Evolutionary conservation across 2,113 vertebrate species (phyloP).

Genomic region (Oostethus manadensis): DNA sequence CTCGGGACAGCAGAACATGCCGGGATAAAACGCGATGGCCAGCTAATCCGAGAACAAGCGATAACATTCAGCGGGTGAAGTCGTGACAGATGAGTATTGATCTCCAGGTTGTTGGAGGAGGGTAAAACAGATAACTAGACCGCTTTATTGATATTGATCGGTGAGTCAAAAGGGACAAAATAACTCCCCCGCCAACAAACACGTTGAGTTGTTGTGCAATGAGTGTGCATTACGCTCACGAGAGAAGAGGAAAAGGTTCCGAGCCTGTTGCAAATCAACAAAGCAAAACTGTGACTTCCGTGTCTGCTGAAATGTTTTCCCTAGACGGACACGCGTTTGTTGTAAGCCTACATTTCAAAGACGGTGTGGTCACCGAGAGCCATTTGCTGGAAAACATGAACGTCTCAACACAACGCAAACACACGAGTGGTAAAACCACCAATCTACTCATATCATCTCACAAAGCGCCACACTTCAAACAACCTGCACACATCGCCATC

Average conservation of each 20-base stretch:
- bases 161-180: constrained; percentile 35
- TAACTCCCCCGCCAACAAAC: constrained; percentile 15
- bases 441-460: background rate
- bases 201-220: constrained; percentile 14
- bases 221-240: constrained; percentile 17
- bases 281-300: background rate
- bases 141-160: constrained; percentile 61
- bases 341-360: background rate
- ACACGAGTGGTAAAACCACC: background rate
- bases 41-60: constrained; percentile 61
- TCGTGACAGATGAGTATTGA: constrained; percentile 69
- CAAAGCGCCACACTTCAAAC: constrained; percentile 1
- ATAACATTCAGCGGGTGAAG: constrained; percentile 62
- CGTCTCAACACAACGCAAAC: background rate
- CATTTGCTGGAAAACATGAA: background rate
- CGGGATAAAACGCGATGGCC: constrained; percentile 54
- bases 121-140: constrained; percentile 59
- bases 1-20: constrained; percentile 45
- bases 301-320: background rate
- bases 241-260: constrained; percentile 1
- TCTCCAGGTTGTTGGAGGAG: constrained; percentile 48
- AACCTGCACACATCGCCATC: constrained; percentile 21
- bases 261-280: constrained; percentile 10
- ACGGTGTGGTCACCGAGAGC: background rate
- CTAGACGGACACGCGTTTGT: constrained; percentile 5